Evolutionary conservation across 1,140 invertebrate genomes (phyloP).

Genomic region (Polypedilum pembai): DNA sequence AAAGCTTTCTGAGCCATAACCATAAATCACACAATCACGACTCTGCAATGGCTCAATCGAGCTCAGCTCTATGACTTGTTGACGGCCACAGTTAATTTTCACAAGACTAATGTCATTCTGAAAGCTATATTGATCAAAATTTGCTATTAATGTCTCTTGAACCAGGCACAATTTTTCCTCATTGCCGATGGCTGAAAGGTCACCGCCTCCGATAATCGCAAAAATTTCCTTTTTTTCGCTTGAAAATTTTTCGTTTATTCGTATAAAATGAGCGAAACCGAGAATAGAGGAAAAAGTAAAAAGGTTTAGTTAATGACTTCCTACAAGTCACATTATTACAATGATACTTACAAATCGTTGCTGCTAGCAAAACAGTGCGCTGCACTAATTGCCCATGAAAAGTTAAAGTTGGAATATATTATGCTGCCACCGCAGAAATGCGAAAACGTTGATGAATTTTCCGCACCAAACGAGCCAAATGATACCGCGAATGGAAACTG

Average conservation of each 20-base stretch:
- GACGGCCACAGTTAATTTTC: neutral
- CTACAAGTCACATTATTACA: neutral
- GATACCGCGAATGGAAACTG: constrained; percentile 5
- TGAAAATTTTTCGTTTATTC: neutral
- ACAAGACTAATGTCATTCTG: neutral
- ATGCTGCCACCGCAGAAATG: neutral
- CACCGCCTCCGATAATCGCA: neutral
- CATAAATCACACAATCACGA: neutral
- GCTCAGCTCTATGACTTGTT: neutral
- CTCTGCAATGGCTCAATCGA: neutral
- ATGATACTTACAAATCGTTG: neutral
- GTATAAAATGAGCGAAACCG: neutral
- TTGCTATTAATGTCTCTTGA: neutral
- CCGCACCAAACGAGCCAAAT: neutral
- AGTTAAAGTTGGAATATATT: neutral
- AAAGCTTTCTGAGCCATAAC: neutral
- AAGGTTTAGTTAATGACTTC: neutral
- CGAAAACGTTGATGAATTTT: neutral
- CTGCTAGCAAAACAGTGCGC: neutral
- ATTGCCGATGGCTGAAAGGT: neutral
- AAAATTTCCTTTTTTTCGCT: neutral
- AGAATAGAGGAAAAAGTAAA: neutral
- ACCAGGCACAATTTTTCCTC: neutral
- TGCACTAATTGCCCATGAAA: neutral
- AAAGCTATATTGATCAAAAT: neutral